Percentiles rank a stretch among this genome's conserved stretches.
phyloP scores from a whole-genome alignment of 1,140 invertebrate genomes.

The Zaprionus davidi region DNA sequence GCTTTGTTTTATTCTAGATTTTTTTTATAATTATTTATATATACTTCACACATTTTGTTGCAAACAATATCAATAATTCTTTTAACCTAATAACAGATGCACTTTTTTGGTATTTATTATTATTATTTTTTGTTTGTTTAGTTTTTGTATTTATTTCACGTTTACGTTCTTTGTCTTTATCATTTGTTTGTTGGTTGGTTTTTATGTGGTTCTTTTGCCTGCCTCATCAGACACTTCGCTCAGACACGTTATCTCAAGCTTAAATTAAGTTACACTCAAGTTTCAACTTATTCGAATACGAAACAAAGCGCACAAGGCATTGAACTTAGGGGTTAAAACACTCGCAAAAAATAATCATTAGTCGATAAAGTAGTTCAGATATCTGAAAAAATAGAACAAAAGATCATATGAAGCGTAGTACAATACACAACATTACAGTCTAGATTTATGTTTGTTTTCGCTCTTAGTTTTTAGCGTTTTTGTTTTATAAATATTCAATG shows the following conservation, averaged over 20 bases:
- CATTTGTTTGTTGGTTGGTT: constrained; percentile 44
- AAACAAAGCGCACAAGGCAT: constrained; percentile 70
- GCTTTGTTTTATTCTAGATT: constrained; percentile 64
- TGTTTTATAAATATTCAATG: constrained; percentile 40
- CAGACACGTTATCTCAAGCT: constrained; percentile 51
- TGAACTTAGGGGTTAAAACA: constrained; percentile 58
- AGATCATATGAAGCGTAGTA: constrained; percentile 59
- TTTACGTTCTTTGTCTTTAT: constrained; percentile 41
- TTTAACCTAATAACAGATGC: constrained; percentile 80
- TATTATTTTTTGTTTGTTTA: constrained; percentile 23
- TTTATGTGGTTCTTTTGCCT: constrained; percentile 36
- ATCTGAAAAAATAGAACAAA: constrained; percentile 34
- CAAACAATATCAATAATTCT: constrained; percentile 79
- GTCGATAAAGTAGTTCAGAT: constrained; percentile 35
- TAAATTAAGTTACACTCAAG: constrained; percentile 70
- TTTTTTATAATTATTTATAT: constrained; percentile 56
- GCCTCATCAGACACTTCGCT: constrained; percentile 22
- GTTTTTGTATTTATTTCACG: constrained; percentile 18
- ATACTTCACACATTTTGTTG: constrained; percentile 76
- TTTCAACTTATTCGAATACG: constrained; percentile 66
- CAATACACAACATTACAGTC: constrained; percentile 71
- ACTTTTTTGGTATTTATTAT: constrained; percentile 44
- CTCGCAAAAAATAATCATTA: constrained; percentile 53
- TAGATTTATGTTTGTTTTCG: constrained; percentile 59
- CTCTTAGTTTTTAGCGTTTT: constrained; percentile 10